phyloP scores from a whole-genome alignment of 2,888 invertebrate species.

The Yponomeuta evonymella region DNA sequence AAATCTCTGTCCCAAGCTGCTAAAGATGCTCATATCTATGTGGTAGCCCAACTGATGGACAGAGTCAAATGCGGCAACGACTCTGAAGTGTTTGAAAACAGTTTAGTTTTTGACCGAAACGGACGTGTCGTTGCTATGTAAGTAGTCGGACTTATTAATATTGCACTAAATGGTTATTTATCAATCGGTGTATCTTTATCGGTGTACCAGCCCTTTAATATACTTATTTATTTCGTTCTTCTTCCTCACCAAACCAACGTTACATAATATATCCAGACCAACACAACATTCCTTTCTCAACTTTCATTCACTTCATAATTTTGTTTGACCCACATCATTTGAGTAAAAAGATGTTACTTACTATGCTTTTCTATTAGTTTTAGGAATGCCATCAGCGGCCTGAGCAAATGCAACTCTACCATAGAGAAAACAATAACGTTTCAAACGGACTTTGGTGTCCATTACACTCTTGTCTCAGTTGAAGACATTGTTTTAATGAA shows the following conservation, averaged over 20 bases:
- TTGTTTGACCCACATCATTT: too few species aligned
- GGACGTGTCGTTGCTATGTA: slow-evolving; percentile 49
- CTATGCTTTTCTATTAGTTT: slow-evolving; percentile 33
- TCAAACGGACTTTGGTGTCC: slow-evolving; percentile 54
- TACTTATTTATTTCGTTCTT: too few species aligned
- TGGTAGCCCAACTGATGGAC: slow-evolving; percentile 45
- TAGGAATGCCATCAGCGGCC: slow-evolving; percentile 41
- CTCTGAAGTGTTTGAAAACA: slow-evolving; percentile 39
- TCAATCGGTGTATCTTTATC: neutral
- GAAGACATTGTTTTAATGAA: slow-evolving; percentile 47
- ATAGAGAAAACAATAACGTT: slow-evolving; percentile 35
- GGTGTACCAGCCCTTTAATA: too few species aligned
- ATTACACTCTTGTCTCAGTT: slow-evolving; percentile 48
- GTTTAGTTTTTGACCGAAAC: slow-evolving; percentile 50
- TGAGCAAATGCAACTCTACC: slow-evolving; percentile 37
- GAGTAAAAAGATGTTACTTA: too few species aligned
- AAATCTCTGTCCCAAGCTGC: slow-evolving; percentile 42
- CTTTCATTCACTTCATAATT: too few species aligned
- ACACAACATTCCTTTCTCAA: too few species aligned
- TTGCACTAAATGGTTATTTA: neutral
- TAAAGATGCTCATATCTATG: slow-evolving; percentile 39
- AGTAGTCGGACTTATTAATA: slow-evolving; percentile 30
- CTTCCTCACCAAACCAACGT: too few species aligned
- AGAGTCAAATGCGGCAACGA: slow-evolving; percentile 35
- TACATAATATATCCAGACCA: too few species aligned